These are phyloP conservation scores for Agraylea sexmaculata DNA, from an alignment of 1,140 invertebrate genomes.

Conservation along the genomic window DNA sequence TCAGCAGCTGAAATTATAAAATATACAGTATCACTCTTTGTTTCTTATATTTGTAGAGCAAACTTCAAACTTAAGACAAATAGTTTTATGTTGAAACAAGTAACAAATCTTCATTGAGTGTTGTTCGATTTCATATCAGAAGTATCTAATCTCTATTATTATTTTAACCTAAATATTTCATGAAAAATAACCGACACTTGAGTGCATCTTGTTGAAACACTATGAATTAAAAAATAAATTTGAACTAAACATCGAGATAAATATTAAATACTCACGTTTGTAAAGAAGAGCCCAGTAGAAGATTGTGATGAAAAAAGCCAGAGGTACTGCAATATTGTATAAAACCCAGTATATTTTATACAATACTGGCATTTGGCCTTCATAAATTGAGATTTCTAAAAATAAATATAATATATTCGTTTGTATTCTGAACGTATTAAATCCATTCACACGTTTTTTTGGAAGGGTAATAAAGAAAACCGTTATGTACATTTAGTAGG, in stretches of 20 bases:
- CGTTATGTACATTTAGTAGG: neutral
- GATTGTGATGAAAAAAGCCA: conserved; percentile 50
- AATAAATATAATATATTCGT: conserved; percentile 15
- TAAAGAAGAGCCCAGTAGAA: conserved; percentile 53
- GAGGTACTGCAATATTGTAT: conserved; percentile 42
- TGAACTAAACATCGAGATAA: too few species aligned
- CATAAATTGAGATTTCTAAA: conserved; percentile 28
- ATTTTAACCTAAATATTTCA: too few species aligned
- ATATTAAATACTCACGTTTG: conserved; percentile 35
- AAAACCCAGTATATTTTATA: conserved; percentile 51
- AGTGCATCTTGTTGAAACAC: too few species aligned
- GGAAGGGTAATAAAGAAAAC: conserved; percentile 3
- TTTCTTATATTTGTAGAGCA: neutral
- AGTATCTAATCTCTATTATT: too few species aligned
- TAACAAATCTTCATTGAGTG: too few species aligned
- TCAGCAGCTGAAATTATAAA: neutral
- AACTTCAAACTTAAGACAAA: neutral
- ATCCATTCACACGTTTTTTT: neutral
- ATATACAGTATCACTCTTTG: neutral
- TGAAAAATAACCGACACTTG: too few species aligned
- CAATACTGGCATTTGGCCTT: conserved; percentile 27
- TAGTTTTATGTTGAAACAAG: too few species aligned
- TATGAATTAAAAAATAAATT: too few species aligned
- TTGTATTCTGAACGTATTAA: neutral
- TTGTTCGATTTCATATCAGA: too few species aligned